Conservation (phyloP, 2,797 vertebrate species). For the Eulemur albifrons region DNA sequence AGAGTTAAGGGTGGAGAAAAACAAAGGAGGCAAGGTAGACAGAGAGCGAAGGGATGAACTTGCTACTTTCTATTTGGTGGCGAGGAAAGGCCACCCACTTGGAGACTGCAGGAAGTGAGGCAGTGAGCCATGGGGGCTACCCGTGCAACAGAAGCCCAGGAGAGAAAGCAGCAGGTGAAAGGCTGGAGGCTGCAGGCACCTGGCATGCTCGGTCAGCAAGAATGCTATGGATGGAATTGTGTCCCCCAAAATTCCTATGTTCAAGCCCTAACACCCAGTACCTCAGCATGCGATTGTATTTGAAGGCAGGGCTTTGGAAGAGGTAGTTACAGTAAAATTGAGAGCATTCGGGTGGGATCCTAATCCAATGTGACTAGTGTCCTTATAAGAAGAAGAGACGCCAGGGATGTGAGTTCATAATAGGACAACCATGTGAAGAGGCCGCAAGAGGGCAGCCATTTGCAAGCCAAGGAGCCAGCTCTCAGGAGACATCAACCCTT, state of each 20-base stretch:
- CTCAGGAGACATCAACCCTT: background rate
- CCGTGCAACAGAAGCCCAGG: background rate
- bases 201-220: background rate
- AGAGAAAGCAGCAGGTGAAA: background rate
- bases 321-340: background rate
- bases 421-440: background rate
- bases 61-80: background rate
- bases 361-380: background rate
- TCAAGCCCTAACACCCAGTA: background rate
- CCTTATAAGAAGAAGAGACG: background rate
- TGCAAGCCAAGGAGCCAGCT: background rate
- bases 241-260: background rate
- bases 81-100: background rate
- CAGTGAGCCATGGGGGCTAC: rapidly evolving
- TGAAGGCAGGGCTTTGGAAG: background rate
- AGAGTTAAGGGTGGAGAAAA: background rate
- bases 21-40: background rate
- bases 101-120: background rate
- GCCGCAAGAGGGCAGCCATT: background rate
- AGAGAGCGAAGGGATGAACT: background rate
- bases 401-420: background rate
- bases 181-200: background rate
- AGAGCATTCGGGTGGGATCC: background rate
- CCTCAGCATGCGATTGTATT: background rate
- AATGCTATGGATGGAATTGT: background rate